Percentiles rank a stretch among this genome's conserved stretches.
These are phyloP conservation scores for Choloepus hoffmanni DNA, from an alignment of 2,113 vertebrate genomes.

Conservation along the genomic window DNA sequence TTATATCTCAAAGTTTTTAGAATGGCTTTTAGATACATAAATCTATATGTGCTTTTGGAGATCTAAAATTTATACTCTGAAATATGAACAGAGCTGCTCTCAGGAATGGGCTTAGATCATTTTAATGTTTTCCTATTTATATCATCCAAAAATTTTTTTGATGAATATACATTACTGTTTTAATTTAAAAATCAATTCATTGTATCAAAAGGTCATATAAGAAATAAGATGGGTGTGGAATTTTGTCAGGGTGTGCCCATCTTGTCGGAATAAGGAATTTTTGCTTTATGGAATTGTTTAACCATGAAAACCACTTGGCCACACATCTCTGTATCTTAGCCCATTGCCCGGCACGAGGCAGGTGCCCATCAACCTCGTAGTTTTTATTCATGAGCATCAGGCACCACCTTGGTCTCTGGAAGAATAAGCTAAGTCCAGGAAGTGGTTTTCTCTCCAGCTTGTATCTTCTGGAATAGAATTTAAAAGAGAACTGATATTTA, in stretches of 20 bases:
- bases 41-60: not conserved
- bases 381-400: not conserved
- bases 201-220: not conserved
- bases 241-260: not conserved
- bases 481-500: not conserved
- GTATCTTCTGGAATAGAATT: not conserved
- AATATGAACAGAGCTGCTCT: not conserved
- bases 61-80: not conserved
- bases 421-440: not conserved
- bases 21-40: not conserved
- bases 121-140: not conserved
- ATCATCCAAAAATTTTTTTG: not conserved
- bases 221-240: not conserved
- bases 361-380: fast-evolving
- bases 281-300: not conserved
- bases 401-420: not conserved
- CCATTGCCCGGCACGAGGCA: not conserved
- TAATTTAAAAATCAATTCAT: not conserved
- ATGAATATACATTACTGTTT: not conserved
- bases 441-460: not conserved
- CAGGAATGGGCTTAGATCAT: not conserved
- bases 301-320: fast-evolving
- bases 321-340: not conserved
- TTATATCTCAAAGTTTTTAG: not conserved
- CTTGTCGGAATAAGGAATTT: not conserved